Base-by-base conservation (phyloP, 2,797 vertebrate genomes). In the Melanitta fusca region DNA sequence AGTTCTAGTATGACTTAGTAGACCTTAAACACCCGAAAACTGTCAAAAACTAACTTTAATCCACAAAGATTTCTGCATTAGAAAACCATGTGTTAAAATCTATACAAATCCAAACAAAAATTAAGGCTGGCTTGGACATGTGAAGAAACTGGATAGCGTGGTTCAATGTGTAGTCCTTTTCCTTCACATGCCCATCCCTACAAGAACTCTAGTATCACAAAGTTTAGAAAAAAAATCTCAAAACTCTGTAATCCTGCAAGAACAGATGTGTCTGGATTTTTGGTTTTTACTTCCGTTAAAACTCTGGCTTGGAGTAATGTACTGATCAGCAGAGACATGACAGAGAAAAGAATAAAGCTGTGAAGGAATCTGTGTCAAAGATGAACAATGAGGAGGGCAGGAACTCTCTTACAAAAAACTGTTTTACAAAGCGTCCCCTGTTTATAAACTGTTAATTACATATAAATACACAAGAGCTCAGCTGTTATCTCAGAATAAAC, bases 21-120 rank as follows among this genome's bases (percentile, higher is more conserved):
- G 85, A 53, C 0, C 0, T 13, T 62, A 54, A 72, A 30, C 22
- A 51, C 21, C n/a, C 57, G 36, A 72, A 56, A 93, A 0, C 1
- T 19, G 8, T 80, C 1, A 5, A 73, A 53, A 85, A 38, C 5
- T 81, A 69, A 36, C 8, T 62, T 39, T 8, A 24, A 20, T 11
- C 21, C 11, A 61, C 6, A 4, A 65, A 61, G 6, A 22, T 17
- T 71, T 77, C 15, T 3, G 1, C 14, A 41, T 39, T 38, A 75
- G 13, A 57, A 73, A 73, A 85, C 2, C 4, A 65, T 71, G 10
- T 20, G 17, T 16, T 36, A 57, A 51, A 61, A 32, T 36, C 17
- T 38, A 34, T 13, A 34, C 3, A 75, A 79, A 39, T 75, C 11
- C 45, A 93, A 57, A 69, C 6, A 57, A 69, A 71, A 71, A 36